phyloP scores from a whole-genome alignment of 2,888 invertebrate species.

The Escarpia spicata region DNA sequence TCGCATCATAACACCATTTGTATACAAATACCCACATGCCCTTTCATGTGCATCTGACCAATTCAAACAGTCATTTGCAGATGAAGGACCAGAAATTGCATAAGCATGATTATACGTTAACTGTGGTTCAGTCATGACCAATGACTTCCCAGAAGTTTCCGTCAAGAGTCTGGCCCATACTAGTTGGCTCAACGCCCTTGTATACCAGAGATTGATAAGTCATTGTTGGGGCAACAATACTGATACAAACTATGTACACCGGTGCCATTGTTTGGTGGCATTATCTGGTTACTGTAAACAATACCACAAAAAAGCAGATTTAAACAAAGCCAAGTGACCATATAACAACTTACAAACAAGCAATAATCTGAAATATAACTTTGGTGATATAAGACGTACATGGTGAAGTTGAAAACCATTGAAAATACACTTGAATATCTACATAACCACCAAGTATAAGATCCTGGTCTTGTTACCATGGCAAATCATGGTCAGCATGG shows the following conservation, averaged over 20 bases:
- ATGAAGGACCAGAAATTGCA: conserved; percentile 9
- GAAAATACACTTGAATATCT: background rate
- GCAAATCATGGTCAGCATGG: background rate
- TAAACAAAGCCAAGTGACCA: background rate
- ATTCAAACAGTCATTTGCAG: background rate
- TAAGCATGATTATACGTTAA: background rate
- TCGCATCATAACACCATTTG: background rate
- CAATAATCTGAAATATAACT: background rate
- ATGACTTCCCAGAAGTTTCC: background rate
- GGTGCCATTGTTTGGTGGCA: background rate
- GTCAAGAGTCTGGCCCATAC: too few species aligned
- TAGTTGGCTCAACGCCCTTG: background rate
- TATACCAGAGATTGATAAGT: background rate
- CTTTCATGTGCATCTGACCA: background rate
- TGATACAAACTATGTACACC: background rate
- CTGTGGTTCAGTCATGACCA: background rate
- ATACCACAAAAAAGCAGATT: background rate
- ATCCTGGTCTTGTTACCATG: background rate
- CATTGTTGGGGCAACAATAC: background rate
- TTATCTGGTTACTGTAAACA: background rate
- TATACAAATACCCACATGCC: conserved; percentile 1
- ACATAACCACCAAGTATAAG: background rate
- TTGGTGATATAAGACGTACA: background rate
- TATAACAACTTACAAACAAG: background rate
- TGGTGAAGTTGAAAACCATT: background rate